Percentiles rank a stretch among this genome's conserved stretches.
These are phyloP conservation scores for Acrocyrtus sp. DNA, from an alignment of 2,888 invertebrate species.

Conservation along the genomic window DNA sequence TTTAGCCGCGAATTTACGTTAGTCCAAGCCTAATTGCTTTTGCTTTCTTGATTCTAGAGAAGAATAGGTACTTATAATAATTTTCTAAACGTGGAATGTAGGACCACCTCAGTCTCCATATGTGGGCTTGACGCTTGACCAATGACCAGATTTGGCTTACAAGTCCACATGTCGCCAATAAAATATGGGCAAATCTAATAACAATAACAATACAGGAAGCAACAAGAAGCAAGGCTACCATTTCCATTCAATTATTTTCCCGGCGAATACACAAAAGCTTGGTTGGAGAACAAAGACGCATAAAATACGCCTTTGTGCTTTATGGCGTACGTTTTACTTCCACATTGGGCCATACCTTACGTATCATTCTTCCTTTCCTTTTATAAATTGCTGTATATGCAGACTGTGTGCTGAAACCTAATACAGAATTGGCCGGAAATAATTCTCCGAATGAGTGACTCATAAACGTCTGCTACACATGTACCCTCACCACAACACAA, in stretches of 20 bases:
- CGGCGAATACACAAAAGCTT: background rate
- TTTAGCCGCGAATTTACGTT: no score
- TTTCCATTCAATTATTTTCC: background rate
- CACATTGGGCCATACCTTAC: background rate
- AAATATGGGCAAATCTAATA: background rate
- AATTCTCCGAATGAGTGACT: conserved; percentile 19
- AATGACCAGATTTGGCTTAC: background rate
- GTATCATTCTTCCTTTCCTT: background rate
- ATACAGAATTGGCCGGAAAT: conserved; percentile 27
- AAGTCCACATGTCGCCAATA: background rate
- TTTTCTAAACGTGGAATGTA: background rate
- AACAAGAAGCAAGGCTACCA: background rate
- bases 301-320: background rate
- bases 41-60: background rate
- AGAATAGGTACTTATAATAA: conserved; percentile 24
- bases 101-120: background rate
- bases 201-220: no score
- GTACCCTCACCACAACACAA: background rate
- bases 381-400: background rate
- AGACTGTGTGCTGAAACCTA: conserved; percentile 2
- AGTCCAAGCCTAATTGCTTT: background rate
- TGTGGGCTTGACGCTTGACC: background rate
- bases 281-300: background rate
- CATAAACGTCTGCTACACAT: conserved; percentile 39
- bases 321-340: background rate